phyloP scores from a whole-genome alignment of 1,140 invertebrate genomes.

The Ctenoplectra terminalis region DNA sequence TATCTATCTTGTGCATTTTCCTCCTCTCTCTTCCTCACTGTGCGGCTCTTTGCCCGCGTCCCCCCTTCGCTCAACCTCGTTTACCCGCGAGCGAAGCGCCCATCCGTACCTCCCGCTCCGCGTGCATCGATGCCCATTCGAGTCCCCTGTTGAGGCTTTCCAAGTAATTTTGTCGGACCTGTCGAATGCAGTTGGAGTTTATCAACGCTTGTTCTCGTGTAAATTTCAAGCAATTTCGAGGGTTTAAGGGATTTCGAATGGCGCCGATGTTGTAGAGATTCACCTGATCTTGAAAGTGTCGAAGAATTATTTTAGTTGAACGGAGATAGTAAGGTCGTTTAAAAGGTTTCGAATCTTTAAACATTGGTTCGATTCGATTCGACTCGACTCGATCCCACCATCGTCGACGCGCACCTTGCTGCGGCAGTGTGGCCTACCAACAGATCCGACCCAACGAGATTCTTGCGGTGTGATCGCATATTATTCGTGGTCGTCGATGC shows the following conservation, averaged over 20 bases:
- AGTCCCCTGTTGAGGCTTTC: neutral
- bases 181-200: too few species aligned
- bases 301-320: too few species aligned
- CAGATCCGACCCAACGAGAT: constrained; percentile 50
- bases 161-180: neutral
- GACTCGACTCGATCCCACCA: neutral
- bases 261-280: too few species aligned
- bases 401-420: constrained; percentile 26
- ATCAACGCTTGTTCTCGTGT: too few species aligned
- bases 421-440: constrained; percentile 44
- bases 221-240: too few species aligned
- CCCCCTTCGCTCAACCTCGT: constrained; percentile 59
- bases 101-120: constrained; percentile 43
- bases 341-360: too few species aligned
- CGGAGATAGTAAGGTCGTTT: too few species aligned
- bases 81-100: constrained; percentile 45
- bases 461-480: constrained; percentile 26
- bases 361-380: too few species aligned
- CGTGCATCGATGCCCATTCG: constrained; percentile 24
- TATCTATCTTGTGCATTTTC: too few species aligned
- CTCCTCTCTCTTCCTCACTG: neutral
- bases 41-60: neutral
- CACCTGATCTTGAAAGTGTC: too few species aligned
- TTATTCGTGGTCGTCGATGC: constrained; percentile 1
- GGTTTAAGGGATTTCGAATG: too few species aligned